These are phyloP conservation scores for Channa maculata DNA, from an alignment of 2,113 vertebrate species.

Conservation along the genomic window DNA sequence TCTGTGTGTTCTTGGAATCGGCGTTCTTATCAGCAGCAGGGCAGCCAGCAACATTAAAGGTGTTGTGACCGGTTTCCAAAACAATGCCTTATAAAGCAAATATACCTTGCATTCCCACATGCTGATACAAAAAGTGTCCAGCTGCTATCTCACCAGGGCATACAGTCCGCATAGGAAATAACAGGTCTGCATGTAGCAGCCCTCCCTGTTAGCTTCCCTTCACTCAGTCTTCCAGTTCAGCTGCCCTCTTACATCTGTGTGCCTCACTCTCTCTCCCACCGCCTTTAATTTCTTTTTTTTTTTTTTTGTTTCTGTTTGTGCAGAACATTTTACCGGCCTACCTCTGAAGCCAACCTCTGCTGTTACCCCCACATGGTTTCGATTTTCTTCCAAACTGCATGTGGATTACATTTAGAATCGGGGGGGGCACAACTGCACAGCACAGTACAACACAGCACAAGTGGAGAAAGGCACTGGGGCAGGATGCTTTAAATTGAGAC, in stretches of 20 bases:
- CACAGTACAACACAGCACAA: not conserved
- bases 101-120: constrained; percentile 51
- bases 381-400: not conserved
- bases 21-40: constrained; percentile 52
- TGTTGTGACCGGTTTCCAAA: constrained; percentile 60
- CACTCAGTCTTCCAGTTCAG: not conserved
- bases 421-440: not conserved
- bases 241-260: too few species aligned
- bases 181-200: constrained; percentile 42
- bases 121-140: constrained; percentile 18
- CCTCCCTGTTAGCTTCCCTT: constrained; percentile 46
- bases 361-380: constrained; percentile 20
- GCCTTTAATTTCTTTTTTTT: too few species aligned
- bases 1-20: constrained; percentile 27
- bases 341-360: not conserved
- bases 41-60: constrained; percentile 63
- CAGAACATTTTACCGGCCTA: not conserved
- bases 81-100: constrained; percentile 66
- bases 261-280: too few species aligned
- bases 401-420: not conserved
- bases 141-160: constrained; percentile 55
- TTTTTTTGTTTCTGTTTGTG: too few species aligned
- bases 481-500: too few species aligned
- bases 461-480: not conserved
- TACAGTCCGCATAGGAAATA: constrained; percentile 65